These are phyloP conservation scores for Drosophila micromelanica DNA, from an alignment of 1,140 invertebrate species.

Conservation along the genomic window DNA sequence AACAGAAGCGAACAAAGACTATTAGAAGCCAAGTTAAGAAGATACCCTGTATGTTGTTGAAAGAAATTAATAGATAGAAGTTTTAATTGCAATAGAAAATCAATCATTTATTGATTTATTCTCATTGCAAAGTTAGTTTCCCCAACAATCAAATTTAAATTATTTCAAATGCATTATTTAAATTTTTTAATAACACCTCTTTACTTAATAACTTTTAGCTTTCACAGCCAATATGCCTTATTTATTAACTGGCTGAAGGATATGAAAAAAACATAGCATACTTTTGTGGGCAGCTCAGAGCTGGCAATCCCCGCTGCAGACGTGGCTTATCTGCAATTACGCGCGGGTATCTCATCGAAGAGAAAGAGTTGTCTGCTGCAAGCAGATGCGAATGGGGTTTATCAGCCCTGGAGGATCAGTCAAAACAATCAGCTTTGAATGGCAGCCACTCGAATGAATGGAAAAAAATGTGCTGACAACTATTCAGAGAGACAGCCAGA, in stretches of 20 bases:
- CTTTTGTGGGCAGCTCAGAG: constrained; percentile 8
- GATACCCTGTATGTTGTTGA: constrained; percentile 11
- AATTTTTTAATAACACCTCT: no score
- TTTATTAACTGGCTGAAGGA: background rate
- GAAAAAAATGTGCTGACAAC: background rate
- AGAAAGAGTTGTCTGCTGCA: constrained; percentile 48
- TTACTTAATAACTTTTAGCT: no score
- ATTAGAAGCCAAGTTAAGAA: background rate
- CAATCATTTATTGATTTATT: no score
- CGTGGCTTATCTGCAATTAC: constrained; percentile 47
- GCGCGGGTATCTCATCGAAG: constrained; percentile 32
- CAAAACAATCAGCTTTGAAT: constrained; percentile 27
- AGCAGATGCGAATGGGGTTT: constrained; percentile 21
- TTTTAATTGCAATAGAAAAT: background rate
- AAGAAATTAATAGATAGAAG: no score
- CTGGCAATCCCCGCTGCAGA: constrained; percentile 20
- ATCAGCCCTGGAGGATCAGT: constrained; percentile 16
- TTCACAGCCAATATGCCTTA: background rate
- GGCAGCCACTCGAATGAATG: constrained; percentile 16
- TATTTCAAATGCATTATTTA: no score
- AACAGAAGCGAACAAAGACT: background rate
- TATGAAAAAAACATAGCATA: constrained; percentile 21
- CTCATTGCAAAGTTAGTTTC: no score
- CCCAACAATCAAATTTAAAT: no score
- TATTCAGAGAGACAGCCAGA: background rate